Evolutionary conservation across 2,888 invertebrate genomes (phyloP), one percentile per base, ranked within the genome.

Genomic region (Serrognathus titanus): DNA sequence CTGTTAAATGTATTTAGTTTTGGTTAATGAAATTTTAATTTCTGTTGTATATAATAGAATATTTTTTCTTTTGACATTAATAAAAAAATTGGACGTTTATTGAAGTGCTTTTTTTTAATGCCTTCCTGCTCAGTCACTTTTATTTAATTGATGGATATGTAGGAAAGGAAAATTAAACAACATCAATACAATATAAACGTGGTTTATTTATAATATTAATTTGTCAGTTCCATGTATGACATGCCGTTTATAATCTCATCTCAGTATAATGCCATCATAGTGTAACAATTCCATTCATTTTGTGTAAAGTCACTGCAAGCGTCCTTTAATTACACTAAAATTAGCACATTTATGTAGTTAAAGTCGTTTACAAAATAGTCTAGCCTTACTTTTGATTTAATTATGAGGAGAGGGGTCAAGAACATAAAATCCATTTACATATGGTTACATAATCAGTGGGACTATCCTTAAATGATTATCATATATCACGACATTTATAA

Each of bases 401-500:
- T 51, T 51, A 55, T 56, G 50, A 53, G 55, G 41, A n/a, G n/a
- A 16, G 43, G 20, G 16, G n/a, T 40, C 3, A 16, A 11, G 3
- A 20, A 43, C 12, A n/a, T 13, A 20, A 9, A 20, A 20, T 43
- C 16, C 16, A 20, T 20, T 11, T 11, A 16, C 20, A 43, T 20
- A 43, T 16, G 20, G 20, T 43, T 20, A 9, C 20, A 35, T 24
- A 41, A 40, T 43, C 39, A 37, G 20, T 43, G 55, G 31, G 38
- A 49, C 35, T 57, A 24, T 43, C 48, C 41, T 58, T 57, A 57
- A 67, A 63, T 69, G 69, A 69, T 70, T 68, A 69, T 70, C 71
- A 71, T 71, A 66, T 74, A 75, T 74, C 74, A 76, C 75, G 73
- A 76, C 76, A 76, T 66, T 73, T 72, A 75, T 70, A 76, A 76